These are phyloP conservation scores for Dioctria linearis DNA, from an alignment of 2,888 invertebrate genomes.

Conservation along the genomic window DNA sequence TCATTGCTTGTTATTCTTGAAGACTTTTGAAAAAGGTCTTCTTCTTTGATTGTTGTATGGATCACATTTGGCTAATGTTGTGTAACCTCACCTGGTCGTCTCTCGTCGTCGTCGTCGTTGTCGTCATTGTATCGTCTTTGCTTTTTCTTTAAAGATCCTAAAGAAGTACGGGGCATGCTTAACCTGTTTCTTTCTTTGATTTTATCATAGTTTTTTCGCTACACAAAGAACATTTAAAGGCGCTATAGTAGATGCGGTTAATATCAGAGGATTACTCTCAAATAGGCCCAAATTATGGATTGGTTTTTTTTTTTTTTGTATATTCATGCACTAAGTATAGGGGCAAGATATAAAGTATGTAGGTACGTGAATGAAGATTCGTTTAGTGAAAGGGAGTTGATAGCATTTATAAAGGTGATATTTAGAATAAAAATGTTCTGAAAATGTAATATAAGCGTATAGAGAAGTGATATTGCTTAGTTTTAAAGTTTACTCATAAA, in stretches of 20 bases:
- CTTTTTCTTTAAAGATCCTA: too few species aligned
- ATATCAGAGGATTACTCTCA: constrained; percentile 37
- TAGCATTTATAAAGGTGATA: neutral
- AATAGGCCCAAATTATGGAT: constrained; percentile 14
- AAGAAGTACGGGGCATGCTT: constrained; percentile 39
- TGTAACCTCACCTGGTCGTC: constrained; percentile 38
- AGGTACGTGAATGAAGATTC: constrained; percentile 30
- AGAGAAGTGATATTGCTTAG: too few species aligned
- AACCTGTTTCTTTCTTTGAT: constrained; percentile 48
- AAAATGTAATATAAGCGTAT: too few species aligned
- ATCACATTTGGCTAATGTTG: constrained; percentile 46
- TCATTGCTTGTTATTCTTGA: neutral
- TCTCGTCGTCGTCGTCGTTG: constrained; percentile 28
- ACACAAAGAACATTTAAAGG: constrained; percentile 39
- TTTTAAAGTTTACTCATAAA: too few species aligned
- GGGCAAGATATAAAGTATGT: constrained; percentile 17
- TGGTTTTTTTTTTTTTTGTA: constrained; percentile 13
- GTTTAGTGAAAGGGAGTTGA: neutral
- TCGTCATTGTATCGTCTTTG: neutral
- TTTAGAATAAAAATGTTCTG: too few species aligned
- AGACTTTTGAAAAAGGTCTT: neutral
- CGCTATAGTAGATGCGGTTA: constrained; percentile 32
- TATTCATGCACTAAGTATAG: constrained; percentile 11
- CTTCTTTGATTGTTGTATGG: constrained; percentile 12
- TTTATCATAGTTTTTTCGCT: constrained; percentile 38